These are phyloP conservation scores for Lophochroa leadbeateri DNA, from an alignment of 2,113 vertebrate genomes.

Conservation along the genomic window DNA sequence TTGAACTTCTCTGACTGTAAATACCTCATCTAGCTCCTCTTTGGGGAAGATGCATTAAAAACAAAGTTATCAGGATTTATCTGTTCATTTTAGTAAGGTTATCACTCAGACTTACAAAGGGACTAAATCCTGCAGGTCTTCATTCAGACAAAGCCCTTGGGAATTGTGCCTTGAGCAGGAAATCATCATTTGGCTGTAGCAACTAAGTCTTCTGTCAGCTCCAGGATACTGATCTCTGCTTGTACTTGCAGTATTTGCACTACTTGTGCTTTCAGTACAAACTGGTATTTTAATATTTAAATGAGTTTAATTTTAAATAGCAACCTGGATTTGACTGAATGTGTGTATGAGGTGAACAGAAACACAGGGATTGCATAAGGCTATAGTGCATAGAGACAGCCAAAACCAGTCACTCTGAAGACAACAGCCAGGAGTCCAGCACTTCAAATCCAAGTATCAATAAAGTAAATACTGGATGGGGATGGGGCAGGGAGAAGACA, in stretches of 20 bases:
- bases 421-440: background rate
- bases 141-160: background rate
- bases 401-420: background rate
- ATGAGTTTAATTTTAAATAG: background rate
- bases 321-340: background rate
- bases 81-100: background rate
- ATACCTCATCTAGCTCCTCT: constrained; percentile 15
- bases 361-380: background rate
- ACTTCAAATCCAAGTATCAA: background rate
- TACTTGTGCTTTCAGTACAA: background rate
- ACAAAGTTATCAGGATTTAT: background rate
- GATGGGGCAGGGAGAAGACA: background rate
- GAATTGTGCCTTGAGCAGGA: background rate
- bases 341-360: background rate
- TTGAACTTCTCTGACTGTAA: constrained; percentile 26
- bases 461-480: background rate
- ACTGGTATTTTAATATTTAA: background rate
- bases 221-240: background rate
- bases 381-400: fast-evolving
- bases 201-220: background rate
- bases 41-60: background rate
- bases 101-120: background rate
- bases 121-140: background rate
- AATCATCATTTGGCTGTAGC: background rate
- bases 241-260: background rate